A percentile compares a stretch with the other conserved stretches of the same genome.
These are phyloP conservation scores for Sebastes vulpes DNA, from an alignment of 2,797 vertebrate species.

Conservation along the genomic window DNA sequence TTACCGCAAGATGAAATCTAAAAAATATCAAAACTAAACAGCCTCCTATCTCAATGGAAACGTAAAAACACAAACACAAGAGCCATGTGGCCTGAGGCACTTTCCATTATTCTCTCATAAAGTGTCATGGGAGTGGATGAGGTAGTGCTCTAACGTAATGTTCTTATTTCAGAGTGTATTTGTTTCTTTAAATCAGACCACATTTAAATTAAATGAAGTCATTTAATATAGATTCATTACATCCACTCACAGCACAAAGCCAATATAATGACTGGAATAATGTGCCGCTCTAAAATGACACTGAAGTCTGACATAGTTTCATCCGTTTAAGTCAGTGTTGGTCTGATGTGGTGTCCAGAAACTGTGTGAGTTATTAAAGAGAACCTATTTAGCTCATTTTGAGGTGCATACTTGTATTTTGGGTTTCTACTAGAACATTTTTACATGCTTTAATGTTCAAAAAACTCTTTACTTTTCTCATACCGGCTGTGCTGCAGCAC, in stretches of 20 bases:
- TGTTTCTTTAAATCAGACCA: slow-evolving; percentile 32
- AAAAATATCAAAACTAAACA: slow-evolving; percentile 42
- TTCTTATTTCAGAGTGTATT: slow-evolving; percentile 23
- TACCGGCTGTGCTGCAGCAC: too few species aligned
- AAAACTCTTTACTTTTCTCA: too few species aligned
- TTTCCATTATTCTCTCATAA: slow-evolving; percentile 40
- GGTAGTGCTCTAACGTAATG: slow-evolving; percentile 14
- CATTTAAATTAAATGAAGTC: slow-evolving; percentile 1
- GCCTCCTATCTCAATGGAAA: slow-evolving; percentile 59
- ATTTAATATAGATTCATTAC: slow-evolving; percentile 18
- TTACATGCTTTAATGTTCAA: too few species aligned
- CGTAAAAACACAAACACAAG: slow-evolving; percentile 60
- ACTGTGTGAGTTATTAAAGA: neutral
- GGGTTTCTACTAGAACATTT: too few species aligned
- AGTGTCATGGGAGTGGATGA: slow-evolving; percentile 34
- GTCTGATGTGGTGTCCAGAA: neutral
- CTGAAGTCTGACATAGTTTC: neutral
- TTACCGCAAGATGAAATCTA: slow-evolving; percentile 37
- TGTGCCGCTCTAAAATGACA: neutral
- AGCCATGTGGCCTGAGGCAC: slow-evolving; percentile 13
- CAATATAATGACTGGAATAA: neutral
- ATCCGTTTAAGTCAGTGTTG: neutral
- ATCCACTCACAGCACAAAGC: neutral
- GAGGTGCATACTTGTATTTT: too few species aligned
- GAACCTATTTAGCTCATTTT: too few species aligned